A percentile compares a stretch with the other conserved stretches of the same genome.
phyloP scores from a whole-genome alignment of 2,113 vertebrate genomes.

The Plecotus auritus region DNA sequence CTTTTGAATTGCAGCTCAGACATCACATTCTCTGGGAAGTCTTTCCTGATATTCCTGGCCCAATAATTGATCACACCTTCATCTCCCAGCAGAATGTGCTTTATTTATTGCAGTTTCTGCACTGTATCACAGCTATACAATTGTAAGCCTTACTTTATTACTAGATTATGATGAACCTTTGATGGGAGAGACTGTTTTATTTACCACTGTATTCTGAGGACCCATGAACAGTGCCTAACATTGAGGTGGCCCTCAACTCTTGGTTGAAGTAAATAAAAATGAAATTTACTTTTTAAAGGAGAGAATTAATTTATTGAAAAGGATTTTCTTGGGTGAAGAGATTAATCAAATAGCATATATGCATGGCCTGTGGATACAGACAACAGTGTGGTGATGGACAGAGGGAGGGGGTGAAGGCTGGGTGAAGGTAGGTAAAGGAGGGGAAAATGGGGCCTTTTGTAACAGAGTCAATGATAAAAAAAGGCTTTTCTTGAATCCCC shows the following conservation, averaged over 20 bases:
- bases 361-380: not conserved
- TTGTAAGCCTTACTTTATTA: not conserved
- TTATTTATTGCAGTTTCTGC: not conserved
- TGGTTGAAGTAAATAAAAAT: not conserved
- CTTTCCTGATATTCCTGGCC: not conserved
- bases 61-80: not conserved
- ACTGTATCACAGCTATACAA: not conserved
- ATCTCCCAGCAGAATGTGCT: not conserved
- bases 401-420: not conserved
- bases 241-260: not conserved
- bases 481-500: not conserved
- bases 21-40: not conserved
- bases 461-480: not conserved
- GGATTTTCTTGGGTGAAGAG: not conserved
- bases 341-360: not conserved
- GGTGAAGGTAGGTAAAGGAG: not conserved
- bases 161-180: not conserved
- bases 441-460: not conserved
- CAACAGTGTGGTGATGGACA: not conserved
- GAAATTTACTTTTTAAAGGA: constrained; percentile 6
- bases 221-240: not conserved
- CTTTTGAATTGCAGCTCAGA: not conserved
- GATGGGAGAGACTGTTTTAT: not conserved
- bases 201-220: not conserved
- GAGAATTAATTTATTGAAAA: not conserved